These are phyloP conservation scores for Holotrichia oblita DNA, from an alignment of 1,140 invertebrate genomes.

Conservation along the genomic window DNA sequence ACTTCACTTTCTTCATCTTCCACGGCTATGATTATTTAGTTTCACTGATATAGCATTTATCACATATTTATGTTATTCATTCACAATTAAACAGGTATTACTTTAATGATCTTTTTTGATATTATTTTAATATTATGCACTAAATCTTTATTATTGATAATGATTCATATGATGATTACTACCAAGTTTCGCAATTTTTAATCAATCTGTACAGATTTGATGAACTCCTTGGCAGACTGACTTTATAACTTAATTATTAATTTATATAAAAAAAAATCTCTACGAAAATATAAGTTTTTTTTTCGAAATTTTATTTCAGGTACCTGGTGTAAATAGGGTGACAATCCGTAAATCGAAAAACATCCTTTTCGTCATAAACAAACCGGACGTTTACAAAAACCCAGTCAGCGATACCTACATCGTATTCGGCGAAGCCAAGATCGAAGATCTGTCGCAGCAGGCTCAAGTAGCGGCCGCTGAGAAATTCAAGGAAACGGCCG, in stretches of 20 bases:
- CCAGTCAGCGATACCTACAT: slow-evolving; percentile 99
- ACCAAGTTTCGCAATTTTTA: slow-evolving; percentile 51
- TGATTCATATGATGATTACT: slow-evolving; percentile 55
- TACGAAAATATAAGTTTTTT: no score
- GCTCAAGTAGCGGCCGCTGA: slow-evolving; percentile 98
- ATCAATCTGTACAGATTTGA: slow-evolving; percentile 48
- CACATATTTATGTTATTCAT: no score
- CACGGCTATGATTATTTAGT: no score
- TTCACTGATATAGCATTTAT: no score
- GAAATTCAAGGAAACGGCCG: slow-evolving; percentile 91
- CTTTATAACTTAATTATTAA: no score
- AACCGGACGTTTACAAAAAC: slow-evolving; percentile 99
- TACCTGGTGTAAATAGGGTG: slow-evolving; percentile 95
- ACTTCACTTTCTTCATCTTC: no score
- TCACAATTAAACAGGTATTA: no score
- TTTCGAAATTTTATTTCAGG: slow-evolving; percentile 68
- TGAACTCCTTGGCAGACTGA: slow-evolving; percentile 58
- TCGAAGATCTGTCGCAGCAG: slow-evolving; percentile 99
- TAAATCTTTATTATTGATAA: no score
- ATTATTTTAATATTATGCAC: no score
- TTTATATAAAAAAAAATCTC: no score
- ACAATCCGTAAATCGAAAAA: slow-evolving; percentile 99
- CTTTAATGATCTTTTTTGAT: no score
- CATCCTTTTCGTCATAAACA: slow-evolving; percentile 99
- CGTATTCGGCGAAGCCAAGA: slow-evolving; percentile 99